Evolutionary conservation across 2,888 invertebrate species (phyloP).

Genomic region (Auanema freiburgensis): DNA sequence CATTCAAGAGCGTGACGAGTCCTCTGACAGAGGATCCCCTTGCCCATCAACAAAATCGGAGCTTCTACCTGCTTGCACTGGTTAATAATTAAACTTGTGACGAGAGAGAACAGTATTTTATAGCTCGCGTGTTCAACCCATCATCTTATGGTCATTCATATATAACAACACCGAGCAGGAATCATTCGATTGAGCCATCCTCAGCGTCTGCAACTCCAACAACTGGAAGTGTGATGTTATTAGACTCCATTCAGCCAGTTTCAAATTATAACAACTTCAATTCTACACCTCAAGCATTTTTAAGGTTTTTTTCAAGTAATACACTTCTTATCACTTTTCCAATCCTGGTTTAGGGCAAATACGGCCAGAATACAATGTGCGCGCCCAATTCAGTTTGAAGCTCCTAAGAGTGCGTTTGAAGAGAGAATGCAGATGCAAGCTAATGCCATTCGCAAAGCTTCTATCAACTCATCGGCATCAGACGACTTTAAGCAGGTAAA

Average conservation of each 20-base stretch:
- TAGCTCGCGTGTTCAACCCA: slow-evolving; percentile 16
- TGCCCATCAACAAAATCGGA: slow-evolving; percentile 48
- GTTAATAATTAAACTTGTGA: slow-evolving; percentile 10
- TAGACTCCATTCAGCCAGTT: slow-evolving; percentile 18
- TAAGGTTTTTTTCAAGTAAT: slow-evolving; percentile 12
- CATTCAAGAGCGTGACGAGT: slow-evolving; percentile 21
- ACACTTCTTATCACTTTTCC: background rate
- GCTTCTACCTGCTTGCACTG: slow-evolving; percentile 46
- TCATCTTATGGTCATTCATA: slow-evolving; percentile 14
- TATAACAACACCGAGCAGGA: slow-evolving; percentile 22
- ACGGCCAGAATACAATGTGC: slow-evolving; percentile 23
- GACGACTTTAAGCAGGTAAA: background rate
- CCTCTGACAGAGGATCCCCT: slow-evolving; percentile 41
- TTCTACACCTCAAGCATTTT: slow-evolving; percentile 25
- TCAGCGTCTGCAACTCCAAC: slow-evolving; percentile 12
- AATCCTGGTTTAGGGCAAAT: slow-evolving; percentile 8
- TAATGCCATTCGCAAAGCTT: slow-evolving; percentile 18
- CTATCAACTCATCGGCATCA: background rate
- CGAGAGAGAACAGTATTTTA: background rate
- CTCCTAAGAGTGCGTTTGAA: slow-evolving; percentile 62
- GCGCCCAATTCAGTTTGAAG: slow-evolving; percentile 53
- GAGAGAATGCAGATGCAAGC: slow-evolving; percentile 53
- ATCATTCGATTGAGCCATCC: slow-evolving; percentile 14
- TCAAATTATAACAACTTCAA: slow-evolving; percentile 25
- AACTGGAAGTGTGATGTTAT: slow-evolving; percentile 4